Conservation (phyloP, 1,140 invertebrate genomes). For the Probaryconus sp. region DNA sequence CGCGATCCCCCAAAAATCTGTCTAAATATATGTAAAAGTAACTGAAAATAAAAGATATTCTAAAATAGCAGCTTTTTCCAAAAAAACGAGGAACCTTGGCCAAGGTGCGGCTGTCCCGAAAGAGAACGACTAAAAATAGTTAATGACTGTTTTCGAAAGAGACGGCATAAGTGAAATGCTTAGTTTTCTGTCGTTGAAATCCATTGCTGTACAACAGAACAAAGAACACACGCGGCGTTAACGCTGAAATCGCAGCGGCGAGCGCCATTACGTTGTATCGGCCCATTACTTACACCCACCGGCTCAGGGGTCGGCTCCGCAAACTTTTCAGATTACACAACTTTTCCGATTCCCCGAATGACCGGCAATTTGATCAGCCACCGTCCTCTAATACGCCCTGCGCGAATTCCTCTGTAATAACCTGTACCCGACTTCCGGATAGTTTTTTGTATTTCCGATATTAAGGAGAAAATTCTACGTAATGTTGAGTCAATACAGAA, state of each 20-base stretch:
- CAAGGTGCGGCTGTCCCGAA: constrained; percentile 1
- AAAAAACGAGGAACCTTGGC: constrained; percentile 27
- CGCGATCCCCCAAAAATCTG: constrained; percentile 47
- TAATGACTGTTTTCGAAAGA: constrained; percentile 55
- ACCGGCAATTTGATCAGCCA: constrained; percentile 67
- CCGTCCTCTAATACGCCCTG: constrained; percentile 15
- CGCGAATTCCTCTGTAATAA: constrained; percentile 20
- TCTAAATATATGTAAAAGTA: constrained; percentile 54
- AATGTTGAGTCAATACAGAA: too few relatives aligned
- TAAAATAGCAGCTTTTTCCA: constrained; percentile 17
- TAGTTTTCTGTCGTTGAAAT: constrained; percentile 47
- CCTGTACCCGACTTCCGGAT: constrained; percentile 7
- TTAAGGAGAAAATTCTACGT: too few relatives aligned
- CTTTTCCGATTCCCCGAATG: constrained; percentile 72
- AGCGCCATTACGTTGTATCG: constrained; percentile 66
- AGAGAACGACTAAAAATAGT: constrained; percentile 44
- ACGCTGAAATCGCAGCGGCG: constrained; percentile 39
- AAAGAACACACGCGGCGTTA: constrained; percentile 55
- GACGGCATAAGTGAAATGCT: constrained; percentile 57
- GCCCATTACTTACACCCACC: constrained; percentile 66
- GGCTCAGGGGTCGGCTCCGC: constrained; percentile 16
- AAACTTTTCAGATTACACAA: constrained; percentile 73
- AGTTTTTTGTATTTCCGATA: too few relatives aligned
- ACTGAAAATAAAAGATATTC: constrained; percentile 29
- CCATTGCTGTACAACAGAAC: constrained; percentile 32